Evolutionary conservation across 2,888 invertebrate species (phyloP).

Genomic region (Kryphioiulus occultus): DNA sequence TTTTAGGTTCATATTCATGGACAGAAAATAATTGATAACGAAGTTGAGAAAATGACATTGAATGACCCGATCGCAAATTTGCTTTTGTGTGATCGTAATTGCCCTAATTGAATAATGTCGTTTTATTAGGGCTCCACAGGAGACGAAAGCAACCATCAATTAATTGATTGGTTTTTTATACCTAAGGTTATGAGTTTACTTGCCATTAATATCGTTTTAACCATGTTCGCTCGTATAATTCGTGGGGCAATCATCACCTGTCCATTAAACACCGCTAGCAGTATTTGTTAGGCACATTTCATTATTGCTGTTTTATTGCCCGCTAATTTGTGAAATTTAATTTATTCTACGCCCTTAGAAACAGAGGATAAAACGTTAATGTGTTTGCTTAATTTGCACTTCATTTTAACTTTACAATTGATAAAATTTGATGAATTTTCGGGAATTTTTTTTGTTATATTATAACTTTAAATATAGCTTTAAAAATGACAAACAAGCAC

Average conservation of each 20-base stretch:
- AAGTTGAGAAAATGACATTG: not conserved
- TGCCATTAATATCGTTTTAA: not conserved
- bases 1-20: no score
- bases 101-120: constrained; percentile 22
- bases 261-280: not conserved
- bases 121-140: not conserved
- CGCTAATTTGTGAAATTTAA: not conserved
- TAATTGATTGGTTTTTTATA: not conserved
- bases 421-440: not conserved
- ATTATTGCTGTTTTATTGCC: constrained; percentile 31
- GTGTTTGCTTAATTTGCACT: not conserved
- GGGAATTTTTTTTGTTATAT: no score
- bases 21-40: not conserved
- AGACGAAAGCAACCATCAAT: not conserved
- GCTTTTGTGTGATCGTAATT: constrained; percentile 22
- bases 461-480: no score
- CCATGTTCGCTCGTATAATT: not conserved
- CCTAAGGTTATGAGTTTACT: not conserved
- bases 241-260: not conserved
- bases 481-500: no score
- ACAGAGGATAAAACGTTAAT: not conserved
- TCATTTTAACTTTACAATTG: not conserved
- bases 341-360: not conserved
- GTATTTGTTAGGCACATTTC: not conserved
- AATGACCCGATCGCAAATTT: not conserved